phyloP scores from a whole-genome alignment of 1,140 invertebrate genomes.

The Dryas iulia region DNA sequence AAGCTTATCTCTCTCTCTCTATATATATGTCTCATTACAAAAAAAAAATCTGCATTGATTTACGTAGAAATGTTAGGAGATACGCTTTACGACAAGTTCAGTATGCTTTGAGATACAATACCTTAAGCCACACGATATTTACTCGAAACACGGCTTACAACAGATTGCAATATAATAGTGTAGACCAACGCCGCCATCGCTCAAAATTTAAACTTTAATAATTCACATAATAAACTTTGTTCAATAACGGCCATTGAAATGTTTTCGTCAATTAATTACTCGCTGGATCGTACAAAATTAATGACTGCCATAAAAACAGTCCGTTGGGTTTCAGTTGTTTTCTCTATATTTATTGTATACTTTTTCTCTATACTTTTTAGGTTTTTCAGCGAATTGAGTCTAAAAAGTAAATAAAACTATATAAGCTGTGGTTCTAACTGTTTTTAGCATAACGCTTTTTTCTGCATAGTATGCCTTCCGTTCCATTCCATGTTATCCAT shows the following conservation, averaged over 20 bases:
- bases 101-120: too few species aligned
- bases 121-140: background rate
- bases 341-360: background rate
- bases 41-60: too few species aligned
- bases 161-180: background rate
- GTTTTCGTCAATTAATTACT: constrained; percentile 17
- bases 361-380: too few species aligned
- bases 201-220: constrained; percentile 10
- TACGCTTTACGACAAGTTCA: too few species aligned
- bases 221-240: constrained; percentile 18
- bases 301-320: constrained; percentile 1
- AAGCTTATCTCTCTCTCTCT: too few species aligned
- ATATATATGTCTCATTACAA: too few species aligned
- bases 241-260: constrained; percentile 15
- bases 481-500: too few species aligned
- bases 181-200: background rate
- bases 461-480: too few species aligned
- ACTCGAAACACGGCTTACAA: background rate
- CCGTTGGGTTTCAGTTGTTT: background rate
- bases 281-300: constrained; percentile 13
- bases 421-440: too few species aligned
- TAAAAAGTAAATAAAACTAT: background rate
- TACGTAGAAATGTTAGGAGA: too few species aligned
- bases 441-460: too few species aligned
- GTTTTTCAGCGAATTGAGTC: background rate